Percentiles rank a stretch among this genome's conserved stretches.
These are phyloP conservation scores for Drosophila baimaii DNA, from an alignment of 1,140 invertebrate species.

Conservation along the genomic window DNA sequence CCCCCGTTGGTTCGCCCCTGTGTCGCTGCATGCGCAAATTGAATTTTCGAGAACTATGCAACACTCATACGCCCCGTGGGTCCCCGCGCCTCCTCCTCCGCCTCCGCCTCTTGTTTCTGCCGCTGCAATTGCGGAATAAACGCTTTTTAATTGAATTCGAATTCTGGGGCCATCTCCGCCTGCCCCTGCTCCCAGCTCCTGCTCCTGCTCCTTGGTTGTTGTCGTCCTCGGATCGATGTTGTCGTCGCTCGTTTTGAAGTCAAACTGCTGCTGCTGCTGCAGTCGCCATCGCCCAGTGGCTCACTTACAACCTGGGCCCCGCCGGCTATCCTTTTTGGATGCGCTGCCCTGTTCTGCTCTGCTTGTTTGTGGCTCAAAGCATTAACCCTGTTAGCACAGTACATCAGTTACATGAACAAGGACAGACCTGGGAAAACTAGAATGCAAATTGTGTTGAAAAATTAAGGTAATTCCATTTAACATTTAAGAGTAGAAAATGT, in stretches of 20 bases:
- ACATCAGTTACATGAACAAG: slow-evolving; percentile 10
- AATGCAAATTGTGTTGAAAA: neutral
- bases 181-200: slow-evolving; percentile 3
- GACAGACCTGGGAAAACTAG: neutral
- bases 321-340: slow-evolving; percentile 73
- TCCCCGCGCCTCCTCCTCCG: slow-evolving; percentile 24
- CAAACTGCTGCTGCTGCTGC: slow-evolving; percentile 32
- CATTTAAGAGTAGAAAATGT: neutral
- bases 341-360: slow-evolving; percentile 15
- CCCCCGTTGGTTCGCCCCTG: slow-evolving; percentile 21
- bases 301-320: slow-evolving; percentile 72
- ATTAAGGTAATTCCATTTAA: neutral
- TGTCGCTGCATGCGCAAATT: slow-evolving; percentile 63
- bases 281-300: slow-evolving; percentile 69
- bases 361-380: slow-evolving; percentile 39
- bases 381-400: neutral
- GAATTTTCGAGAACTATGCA: slow-evolving; percentile 81
- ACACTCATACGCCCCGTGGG: slow-evolving; percentile 80
- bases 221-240: slow-evolving; percentile 68
- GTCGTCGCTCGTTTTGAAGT: slow-evolving; percentile 61
- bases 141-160: slow-evolving; percentile 82
- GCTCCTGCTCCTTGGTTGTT: neutral
- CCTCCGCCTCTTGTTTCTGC: neutral
- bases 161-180: slow-evolving; percentile 59
- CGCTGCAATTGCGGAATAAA: slow-evolving; percentile 77